A percentile compares a stretch with the other conserved stretches of the same genome.
phyloP scores from a whole-genome alignment of 2,888 invertebrate species.

The Ramazzottius varieornatus region DNA sequence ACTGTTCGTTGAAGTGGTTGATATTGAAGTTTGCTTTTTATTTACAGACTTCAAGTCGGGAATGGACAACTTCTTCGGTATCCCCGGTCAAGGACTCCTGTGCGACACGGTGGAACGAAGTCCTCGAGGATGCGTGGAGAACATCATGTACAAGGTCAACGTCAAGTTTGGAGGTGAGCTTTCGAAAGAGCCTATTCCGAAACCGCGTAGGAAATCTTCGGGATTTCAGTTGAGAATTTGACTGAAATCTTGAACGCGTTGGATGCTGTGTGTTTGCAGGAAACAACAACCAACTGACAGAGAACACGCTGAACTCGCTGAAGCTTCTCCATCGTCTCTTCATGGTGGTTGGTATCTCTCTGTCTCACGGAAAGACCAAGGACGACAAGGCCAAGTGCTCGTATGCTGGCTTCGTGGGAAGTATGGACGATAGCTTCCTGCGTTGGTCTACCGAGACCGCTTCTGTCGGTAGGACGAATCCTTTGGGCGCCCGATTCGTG shows the following conservation, averaged over 20 bases:
- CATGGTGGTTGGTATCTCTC: background rate
- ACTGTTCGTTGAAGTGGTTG: no score
- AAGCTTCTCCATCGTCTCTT: background rate
- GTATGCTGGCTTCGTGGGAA: background rate
- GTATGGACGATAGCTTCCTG: background rate
- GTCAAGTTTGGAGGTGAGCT: background rate
- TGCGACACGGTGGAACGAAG: background rate
- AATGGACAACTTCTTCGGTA: background rate
- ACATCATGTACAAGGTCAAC: constrained; percentile 2
- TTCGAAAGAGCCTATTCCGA: background rate
- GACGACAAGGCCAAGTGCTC: background rate
- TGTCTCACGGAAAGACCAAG: background rate
- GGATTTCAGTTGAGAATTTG: background rate
- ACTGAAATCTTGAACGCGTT: no score
- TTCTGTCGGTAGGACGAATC: background rate
- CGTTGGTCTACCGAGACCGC: background rate
- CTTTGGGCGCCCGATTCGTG: no score
- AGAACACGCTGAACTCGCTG: background rate
- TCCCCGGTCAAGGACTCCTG: background rate
- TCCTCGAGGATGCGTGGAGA: background rate
- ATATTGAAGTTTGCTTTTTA: no score
- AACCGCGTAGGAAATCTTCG: background rate
- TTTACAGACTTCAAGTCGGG: background rate
- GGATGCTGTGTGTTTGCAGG: background rate
- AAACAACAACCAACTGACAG: background rate